phyloP scores from a whole-genome alignment of 1,140 invertebrate genomes.

The Thereuonema tuberculata region DNA sequence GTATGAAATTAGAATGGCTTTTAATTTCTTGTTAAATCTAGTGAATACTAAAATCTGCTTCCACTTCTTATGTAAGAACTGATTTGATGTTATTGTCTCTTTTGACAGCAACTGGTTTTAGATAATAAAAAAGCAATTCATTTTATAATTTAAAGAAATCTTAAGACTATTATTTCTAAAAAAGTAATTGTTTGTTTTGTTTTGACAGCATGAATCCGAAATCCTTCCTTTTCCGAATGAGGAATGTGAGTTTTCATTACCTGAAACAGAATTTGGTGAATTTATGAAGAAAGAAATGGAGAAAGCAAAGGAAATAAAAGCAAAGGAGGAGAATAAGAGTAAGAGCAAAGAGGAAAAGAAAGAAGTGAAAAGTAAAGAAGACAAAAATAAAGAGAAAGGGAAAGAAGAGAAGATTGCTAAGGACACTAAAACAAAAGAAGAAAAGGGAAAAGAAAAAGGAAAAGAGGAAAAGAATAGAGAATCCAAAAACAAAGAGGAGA shows the following conservation, averaged over 20 bases:
- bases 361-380: conserved; percentile 12
- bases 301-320: conserved; percentile 16
- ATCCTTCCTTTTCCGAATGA: conserved; percentile 60
- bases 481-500: background rate
- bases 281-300: conserved; percentile 29
- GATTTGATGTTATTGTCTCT: no score
- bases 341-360: conserved; percentile 23
- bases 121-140: no score
- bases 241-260: conserved; percentile 49
- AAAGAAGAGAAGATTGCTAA: background rate
- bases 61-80: no score
- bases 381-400: background rate
- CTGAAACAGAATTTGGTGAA: conserved; percentile 47
- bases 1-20: no score
- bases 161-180: no score
- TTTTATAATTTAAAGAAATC: no score
- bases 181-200: no score
- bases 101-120: no score
- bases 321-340: conserved; percentile 31
- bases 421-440: no score
- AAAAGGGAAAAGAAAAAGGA: no score
- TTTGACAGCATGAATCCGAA: conserved; percentile 55
- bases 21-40: no score
- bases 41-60: no score
- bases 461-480: background rate